Base-by-base conservation (phyloP, 2,888 invertebrate species). In the Limnephilus lunatus region DNA sequence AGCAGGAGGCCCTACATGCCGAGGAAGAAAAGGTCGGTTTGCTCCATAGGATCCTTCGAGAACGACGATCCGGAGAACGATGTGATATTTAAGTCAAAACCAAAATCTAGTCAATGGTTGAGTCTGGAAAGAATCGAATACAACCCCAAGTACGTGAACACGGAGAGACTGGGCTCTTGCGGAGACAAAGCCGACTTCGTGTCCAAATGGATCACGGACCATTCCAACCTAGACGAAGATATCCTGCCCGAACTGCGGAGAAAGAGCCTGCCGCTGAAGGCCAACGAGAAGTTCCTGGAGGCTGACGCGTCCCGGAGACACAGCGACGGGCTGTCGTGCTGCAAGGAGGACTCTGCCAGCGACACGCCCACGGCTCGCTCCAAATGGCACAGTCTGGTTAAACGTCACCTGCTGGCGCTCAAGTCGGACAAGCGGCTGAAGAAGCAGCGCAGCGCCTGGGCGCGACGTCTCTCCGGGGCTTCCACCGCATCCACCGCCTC, bases 21-120 rank as follows among this genome's bases (percentile, higher is more conserved):
- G 92, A 95, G 95, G 93, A 96, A 96, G 94, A 96, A 96, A 94
- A 96, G 95, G 93, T 96, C 96, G 83, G 96, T 96, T 93, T 96
- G 96, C 95, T 96, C 96, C 93, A 96, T 96, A 94, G 96, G 96
- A 94, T 96, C 96, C 94, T 96, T 96, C 93, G 96, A 96, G 94
- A 96, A 95, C 94, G 96, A 96, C 94, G 96, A 96, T 93, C 85
- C 87, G n/a, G 96, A 96, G 94, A 95, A 96, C 94, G 96, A 96
- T 94, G 96, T 96, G 93, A 96, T 96, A 94, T 96, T 96, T 95
- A 96, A 96, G 95, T 96, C 96, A 94, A 96, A 96, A 94, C 96
- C 96, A 93, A 96, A 96, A 95, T 96, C 96, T 96, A 96, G 96
- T 96, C 96, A 96, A 93, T 96, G 96, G 96, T 96, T 96, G 94